These are phyloP conservation scores for Charina bottae DNA, from an alignment of 2,113 vertebrate species.

Conservation along the genomic window DNA sequence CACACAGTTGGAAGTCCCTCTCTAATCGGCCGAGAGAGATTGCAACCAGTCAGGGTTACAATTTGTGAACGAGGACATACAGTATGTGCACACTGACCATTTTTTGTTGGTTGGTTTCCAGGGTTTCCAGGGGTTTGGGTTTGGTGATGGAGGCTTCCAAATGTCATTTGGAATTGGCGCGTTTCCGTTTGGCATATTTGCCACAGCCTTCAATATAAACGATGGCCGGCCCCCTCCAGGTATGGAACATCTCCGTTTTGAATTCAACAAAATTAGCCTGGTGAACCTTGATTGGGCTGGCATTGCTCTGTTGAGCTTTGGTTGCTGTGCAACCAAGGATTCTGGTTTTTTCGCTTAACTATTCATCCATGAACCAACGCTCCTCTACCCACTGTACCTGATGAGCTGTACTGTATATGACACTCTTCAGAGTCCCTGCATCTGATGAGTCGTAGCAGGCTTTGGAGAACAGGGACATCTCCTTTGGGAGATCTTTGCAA, in stretches of 20 bases:
- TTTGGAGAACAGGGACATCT: background rate
- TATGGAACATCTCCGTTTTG: slow-evolving; percentile 51
- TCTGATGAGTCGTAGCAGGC: slow-evolving; percentile 6
- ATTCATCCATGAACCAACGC: background rate
- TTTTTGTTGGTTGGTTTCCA: slow-evolving; percentile 58
- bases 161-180: slow-evolving; percentile 99
- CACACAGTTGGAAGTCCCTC: background rate
- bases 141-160: slow-evolving; percentile 97
- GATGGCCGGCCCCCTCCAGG: slow-evolving; percentile 96
- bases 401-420: background rate
- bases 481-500: slow-evolving; percentile 6
- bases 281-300: background rate
- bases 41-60: slow-evolving; percentile 20
- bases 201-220: slow-evolving; percentile 98
- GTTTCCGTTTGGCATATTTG: slow-evolving; percentile 98
- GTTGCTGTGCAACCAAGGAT: background rate
- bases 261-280: background rate
- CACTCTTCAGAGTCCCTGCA: slow-evolving; percentile 6
- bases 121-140: slow-evolving; percentile 98
- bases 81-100: slow-evolving; percentile 13
- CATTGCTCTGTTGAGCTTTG: background rate
- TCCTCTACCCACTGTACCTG: background rate
- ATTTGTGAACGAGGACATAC: too few relatives aligned
- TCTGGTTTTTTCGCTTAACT: slow-evolving; percentile 12
- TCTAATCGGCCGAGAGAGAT: background rate